Conservation (phyloP, 35 echinoderm and acorn worm species). For the Hemicentrotus pulcherrimus region DNA sequence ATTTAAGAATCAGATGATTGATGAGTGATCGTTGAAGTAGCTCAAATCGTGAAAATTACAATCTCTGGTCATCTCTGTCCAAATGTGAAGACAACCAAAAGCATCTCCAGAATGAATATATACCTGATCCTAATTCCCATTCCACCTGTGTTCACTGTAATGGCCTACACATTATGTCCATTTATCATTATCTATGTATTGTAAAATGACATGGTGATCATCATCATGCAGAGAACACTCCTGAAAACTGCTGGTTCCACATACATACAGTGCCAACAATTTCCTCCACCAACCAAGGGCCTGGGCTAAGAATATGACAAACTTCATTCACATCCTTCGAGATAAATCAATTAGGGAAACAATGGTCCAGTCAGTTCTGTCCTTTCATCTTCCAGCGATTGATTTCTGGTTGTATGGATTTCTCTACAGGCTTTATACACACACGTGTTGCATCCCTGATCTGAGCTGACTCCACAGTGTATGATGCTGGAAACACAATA, state of each 20-base stretch:
- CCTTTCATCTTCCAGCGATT: background rate
- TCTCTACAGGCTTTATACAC: background rate
- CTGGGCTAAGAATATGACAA: background rate
- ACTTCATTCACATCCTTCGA: background rate
- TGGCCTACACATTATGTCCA: background rate
- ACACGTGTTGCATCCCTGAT: background rate
- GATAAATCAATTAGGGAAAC: background rate
- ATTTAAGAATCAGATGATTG: too few relatives aligned
- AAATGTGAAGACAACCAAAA: background rate
- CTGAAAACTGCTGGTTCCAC: background rate
- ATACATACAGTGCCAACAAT: background rate
- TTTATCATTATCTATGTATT: background rate
- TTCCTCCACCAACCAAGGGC: background rate
- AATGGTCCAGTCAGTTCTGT: background rate
- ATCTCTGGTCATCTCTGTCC: background rate
- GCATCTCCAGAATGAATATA: background rate
- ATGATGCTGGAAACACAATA: background rate
- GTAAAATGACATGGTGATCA: background rate
- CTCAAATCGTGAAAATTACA: too few relatives aligned
- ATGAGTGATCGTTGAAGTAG: too few relatives aligned
- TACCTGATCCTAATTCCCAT: background rate
- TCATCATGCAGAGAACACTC: too few relatives aligned
- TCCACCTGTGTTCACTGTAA: background rate
- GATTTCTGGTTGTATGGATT: slow-evolving; percentile 11
- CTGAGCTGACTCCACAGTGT: background rate